Conservation (phyloP, 2,888 invertebrate species). For the Thyatira batis region DNA sequence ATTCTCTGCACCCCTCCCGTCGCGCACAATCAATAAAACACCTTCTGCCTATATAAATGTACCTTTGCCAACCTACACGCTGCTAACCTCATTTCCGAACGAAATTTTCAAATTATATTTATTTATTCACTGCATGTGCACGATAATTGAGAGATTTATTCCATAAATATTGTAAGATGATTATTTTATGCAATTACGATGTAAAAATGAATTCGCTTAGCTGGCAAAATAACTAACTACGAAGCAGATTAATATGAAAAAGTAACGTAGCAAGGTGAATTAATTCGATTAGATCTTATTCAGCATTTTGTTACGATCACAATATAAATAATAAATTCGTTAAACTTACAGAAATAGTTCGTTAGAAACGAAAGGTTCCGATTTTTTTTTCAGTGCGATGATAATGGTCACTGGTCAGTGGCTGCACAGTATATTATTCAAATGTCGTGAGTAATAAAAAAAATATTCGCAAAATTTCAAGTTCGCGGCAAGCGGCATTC, state of each 20-base stretch:
- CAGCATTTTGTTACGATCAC: not conserved
- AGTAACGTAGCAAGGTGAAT: not conserved
- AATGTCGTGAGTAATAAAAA: conserved; percentile 11
- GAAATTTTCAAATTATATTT: not conserved
- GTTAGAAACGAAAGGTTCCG: not conserved
- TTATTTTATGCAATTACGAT: not conserved
- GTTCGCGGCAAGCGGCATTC: conserved; percentile 53
- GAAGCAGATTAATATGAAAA: not conserved
- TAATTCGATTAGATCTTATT: conserved; percentile 1
- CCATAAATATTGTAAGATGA: not conserved
- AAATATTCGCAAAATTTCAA: conserved; percentile 36
- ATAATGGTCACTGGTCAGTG: conserved; percentile 15
- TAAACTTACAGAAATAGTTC: not conserved
- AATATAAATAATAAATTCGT: not conserved
- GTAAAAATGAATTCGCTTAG: not conserved
- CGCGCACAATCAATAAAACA: conserved; percentile 62
- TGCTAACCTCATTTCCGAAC: not conserved
- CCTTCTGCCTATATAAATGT: conserved; percentile 11
- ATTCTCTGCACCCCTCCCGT: conserved; percentile 42
- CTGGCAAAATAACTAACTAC: not conserved
- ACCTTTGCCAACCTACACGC: conserved; percentile 12
- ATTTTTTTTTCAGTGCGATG: conserved; percentile 1
- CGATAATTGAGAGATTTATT: not conserved
- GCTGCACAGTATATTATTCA: conserved; percentile 8
- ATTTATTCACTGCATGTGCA: not conserved